phyloP scores from a whole-genome alignment of 1,140 invertebrate genomes.

The Brachionus angularis region DNA sequence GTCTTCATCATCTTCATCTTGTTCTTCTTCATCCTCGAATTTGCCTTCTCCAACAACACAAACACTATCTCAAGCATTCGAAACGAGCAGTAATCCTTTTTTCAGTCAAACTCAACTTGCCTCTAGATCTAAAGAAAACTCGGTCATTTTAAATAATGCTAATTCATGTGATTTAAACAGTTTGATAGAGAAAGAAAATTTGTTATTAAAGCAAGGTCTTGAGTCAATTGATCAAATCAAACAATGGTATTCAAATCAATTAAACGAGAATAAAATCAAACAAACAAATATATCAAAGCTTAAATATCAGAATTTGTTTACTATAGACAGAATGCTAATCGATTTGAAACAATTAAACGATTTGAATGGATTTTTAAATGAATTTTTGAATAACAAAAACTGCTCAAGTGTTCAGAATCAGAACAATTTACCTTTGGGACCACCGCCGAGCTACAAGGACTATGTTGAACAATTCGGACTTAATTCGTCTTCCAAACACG shows the following conservation, averaged over 20 bases:
- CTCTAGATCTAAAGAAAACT: no score
- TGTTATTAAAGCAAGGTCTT: conserved; percentile 4
- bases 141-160: neutral
- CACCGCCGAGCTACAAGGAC: conserved; percentile 24
- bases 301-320: conserved; percentile 43
- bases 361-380: conserved; percentile 5
- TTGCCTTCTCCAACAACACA: neutral
- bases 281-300: conserved; percentile 28
- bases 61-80: conserved; percentile 36
- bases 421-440: no score
- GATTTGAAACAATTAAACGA: conserved; percentile 35
- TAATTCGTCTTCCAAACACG: neutral
- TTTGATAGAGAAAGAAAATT: conserved; percentile 34
- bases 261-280: conserved; percentile 35
- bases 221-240: conserved; percentile 4
- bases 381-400: conserved; percentile 28
- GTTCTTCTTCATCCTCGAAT: neutral
- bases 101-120: no score
- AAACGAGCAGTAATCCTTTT: no score
- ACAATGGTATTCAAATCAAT: conserved; percentile 15
- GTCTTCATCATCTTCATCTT: neutral
- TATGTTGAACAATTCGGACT: conserved; percentile 23
- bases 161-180: conserved; percentile 2
- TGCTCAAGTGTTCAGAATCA: no score
- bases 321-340: conserved; percentile 15